These are phyloP conservation scores for Synodontis membranacea DNA, from an alignment of 2,113 vertebrate species.

Conservation along the genomic window DNA sequence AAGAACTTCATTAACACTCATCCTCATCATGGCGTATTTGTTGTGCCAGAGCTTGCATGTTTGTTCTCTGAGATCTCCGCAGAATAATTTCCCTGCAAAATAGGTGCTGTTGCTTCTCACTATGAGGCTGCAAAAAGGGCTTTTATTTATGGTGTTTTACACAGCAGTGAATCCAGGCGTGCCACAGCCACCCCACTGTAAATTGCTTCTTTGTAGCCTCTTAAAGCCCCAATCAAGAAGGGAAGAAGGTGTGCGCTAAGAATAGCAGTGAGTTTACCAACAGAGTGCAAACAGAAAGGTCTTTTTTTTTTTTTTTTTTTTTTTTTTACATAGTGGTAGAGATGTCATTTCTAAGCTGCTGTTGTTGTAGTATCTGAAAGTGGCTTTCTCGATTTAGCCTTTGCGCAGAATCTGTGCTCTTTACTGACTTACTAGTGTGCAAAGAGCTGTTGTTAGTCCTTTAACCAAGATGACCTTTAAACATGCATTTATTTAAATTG, in stretches of 20 bases:
- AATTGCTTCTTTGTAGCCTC: not conserved
- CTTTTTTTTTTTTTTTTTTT: not conserved
- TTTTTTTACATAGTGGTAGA: not conserved
- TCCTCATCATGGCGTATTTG: constrained; percentile 65
- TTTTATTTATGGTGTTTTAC: constrained; percentile 14
- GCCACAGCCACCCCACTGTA: not conserved
- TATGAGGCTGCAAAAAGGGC: not conserved
- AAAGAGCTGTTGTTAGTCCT: not conserved
- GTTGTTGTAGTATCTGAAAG: not conserved
- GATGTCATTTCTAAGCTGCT: not conserved
- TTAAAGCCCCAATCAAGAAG: not conserved
- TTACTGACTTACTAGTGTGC: not conserved
- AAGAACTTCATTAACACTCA: constrained; percentile 71
- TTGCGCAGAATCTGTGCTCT: no score
- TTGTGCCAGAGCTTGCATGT: constrained; percentile 36
- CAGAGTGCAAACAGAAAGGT: not conserved
- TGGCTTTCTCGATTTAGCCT: not conserved
- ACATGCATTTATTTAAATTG: not conserved
- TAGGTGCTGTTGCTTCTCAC: constrained; percentile 12
- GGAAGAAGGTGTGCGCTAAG: constrained; percentile 6
- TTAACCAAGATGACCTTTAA: not conserved
- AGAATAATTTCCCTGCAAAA: constrained; percentile 24
- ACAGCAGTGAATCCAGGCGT: not conserved
- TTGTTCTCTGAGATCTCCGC: constrained; percentile 32
- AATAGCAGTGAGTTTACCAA: not conserved